A percentile compares a stretch with the other conserved stretches of the same genome.
Conservation (phyloP, 1,140 invertebrate species). For the Protaetia brevitarsis region DNA sequence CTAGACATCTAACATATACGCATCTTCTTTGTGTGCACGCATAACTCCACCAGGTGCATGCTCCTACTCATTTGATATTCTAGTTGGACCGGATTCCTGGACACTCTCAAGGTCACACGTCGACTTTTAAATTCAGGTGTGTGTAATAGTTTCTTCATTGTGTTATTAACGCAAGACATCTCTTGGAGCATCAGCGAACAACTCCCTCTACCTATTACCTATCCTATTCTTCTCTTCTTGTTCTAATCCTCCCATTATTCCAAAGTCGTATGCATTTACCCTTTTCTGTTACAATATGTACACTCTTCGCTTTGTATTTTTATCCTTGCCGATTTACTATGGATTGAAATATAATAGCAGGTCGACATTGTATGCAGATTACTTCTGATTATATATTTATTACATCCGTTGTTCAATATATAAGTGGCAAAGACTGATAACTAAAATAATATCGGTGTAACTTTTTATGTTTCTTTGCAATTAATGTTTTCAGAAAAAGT, state of each 20-base stretch:
- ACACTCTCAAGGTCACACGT: slow-evolving; percentile 36
- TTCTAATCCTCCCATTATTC: too few relatives aligned
- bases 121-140: slow-evolving; percentile 37
- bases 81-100: slow-evolving; percentile 41
- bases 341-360: background rate
- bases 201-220: too few relatives aligned
- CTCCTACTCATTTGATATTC: slow-evolving; percentile 28
- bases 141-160: slow-evolving; percentile 27
- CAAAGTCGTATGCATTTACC: too few relatives aligned
- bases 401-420: background rate
- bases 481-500: too few relatives aligned
- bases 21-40: slow-evolving; percentile 29
- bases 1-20: slow-evolving; percentile 9
- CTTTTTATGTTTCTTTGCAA: too few relatives aligned
- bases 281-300: background rate
- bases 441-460: background rate
- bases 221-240: too few relatives aligned
- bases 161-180: slow-evolving; percentile 1
- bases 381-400: slow-evolving; percentile 4
- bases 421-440: background rate
- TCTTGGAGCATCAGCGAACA: too few relatives aligned
- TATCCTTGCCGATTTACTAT: background rate
- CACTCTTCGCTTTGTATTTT: background rate
- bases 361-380: background rate
- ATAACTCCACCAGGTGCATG: slow-evolving; percentile 31